Base-by-base conservation (phyloP, 2,113 vertebrate genomes). In the Ahaetulla prasina region DNA sequence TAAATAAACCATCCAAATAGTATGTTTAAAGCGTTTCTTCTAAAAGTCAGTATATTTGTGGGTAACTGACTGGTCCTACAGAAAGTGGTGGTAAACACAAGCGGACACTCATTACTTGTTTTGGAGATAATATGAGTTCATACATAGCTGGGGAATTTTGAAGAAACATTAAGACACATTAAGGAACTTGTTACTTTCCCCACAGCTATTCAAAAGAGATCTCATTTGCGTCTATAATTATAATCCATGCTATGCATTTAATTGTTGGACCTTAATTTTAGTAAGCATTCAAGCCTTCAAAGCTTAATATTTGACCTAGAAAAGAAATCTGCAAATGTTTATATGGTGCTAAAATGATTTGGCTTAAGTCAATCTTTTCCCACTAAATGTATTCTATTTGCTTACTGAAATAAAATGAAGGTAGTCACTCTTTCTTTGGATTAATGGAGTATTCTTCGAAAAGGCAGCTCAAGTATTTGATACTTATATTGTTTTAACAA, bases 341-440 rank as follows among this genome's bases (percentile, higher is more conserved):
- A 92, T 74, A 91, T 88, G 86, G 39, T 84, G 89, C 25, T 91
- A 94, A 94, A 35, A 88, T 23, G n/a, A 53, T 27, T 93, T 90
- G 12, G 6, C 55, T 94, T 91, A 86, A 92, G 68, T 80, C 14
- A 43, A 9, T 3, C 20, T 90, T 93, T 94, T 89, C 39, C 20
- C 89, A 49, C 86, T 49, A 92, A 93, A 88, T 25, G 27, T 88
- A 27, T n/a, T 93, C 27, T 94, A 87, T 43, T 30, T 89, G 88
- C 1, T 63, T 25, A 90, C 14, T 89, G 0, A 0, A 14, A 16
- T 53, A 49, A 92, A 93, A 74, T 35, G 30, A 90, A 60, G 92
- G 88, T 25, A 80, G 30, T 94, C 87, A 63, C 91, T 90, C 0
- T 43, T 54, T 87, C 88, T 89, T 68, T 92, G 90, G 49, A 80